Evolutionary conservation across 2,888 invertebrate species (phyloP), one percentile per base, ranked within the genome.

Genomic region (Diloba caeruleocephala): DNA sequence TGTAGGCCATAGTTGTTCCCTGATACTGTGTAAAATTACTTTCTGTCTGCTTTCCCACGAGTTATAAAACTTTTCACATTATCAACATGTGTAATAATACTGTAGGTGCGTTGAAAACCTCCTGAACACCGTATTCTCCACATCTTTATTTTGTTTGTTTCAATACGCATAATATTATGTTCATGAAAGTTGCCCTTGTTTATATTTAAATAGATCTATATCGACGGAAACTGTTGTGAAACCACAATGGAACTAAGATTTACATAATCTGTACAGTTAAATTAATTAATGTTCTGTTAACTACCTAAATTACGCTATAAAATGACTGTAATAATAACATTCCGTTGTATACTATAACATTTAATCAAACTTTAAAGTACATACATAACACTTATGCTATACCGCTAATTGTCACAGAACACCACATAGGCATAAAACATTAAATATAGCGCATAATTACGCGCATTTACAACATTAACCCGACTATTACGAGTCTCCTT

Each of bases 281-380:
- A 55, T 34, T 46, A 60, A 65, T 56, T 65, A 53, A 70, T 56
- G 66, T 33, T 36, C 34, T 34, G 43, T 51, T 58, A 58, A 58
- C 55, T 56, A 52, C 46, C 49, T 38, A 36, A 60, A 60, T 70
- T 42, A 44, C 45, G 28, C 25, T 49, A 44, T 45, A 39, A 55
- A 54, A 51, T 45, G 10, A 54, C 49, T 43, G 57, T 51, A 38
- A 59, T 44, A 46, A 61, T 44, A 44, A 58, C 46, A 45, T 66
- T 57, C 43, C 38, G 39, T 66, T 65, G 62, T 50, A 59, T 53
- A 68, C 48, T 34, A 62, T 67, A 45, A 58, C 57, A 63, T 38
- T 60, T 46, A 49, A 64, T 64, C 63, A 64, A 51, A 63, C 57
- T 64, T 68, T 63, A 70, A 60, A 70, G 52, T 58, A 63, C 56